Percentiles rank a stretch among this genome's conserved stretches.
These are phyloP conservation scores for Myotis brandtii DNA, from an alignment of 2,113 vertebrate genomes.

Conservation along the genomic window DNA sequence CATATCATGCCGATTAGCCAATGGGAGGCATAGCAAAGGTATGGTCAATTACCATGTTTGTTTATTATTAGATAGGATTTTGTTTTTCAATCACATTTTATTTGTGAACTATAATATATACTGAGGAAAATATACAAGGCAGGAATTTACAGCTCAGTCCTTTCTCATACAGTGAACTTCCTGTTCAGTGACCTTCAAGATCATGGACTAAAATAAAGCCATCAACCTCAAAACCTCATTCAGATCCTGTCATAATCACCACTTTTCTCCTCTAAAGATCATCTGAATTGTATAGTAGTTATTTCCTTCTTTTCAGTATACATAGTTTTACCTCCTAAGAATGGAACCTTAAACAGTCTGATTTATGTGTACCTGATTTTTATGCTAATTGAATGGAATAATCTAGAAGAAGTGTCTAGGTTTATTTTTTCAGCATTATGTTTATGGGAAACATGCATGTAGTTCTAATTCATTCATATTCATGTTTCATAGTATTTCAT, in stretches of 20 bases:
- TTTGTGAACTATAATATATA: conserved; percentile 22
- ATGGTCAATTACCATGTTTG: no score
- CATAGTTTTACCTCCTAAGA: conserved; percentile 11
- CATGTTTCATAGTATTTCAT: conserved; percentile 27
- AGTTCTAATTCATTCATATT: conserved; percentile 30
- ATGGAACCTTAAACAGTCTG: conserved; percentile 20
- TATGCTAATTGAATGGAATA: conserved; percentile 1
- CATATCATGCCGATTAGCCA: no score
- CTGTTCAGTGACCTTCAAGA: conserved; percentile 11
- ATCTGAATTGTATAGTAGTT: conserved; percentile 6
- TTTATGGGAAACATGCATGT: neutral
- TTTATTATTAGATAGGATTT: neutral
- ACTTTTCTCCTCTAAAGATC: neutral
- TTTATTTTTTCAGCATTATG: neutral
- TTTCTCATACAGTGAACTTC: conserved; percentile 30
- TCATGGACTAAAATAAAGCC: conserved; percentile 35
- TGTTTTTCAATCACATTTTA: conserved; percentile 38
- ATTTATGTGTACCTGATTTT: neutral
- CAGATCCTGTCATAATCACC: neutral
- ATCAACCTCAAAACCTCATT: conserved; percentile 1
- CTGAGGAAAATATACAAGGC: neutral
- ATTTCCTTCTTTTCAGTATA: conserved; percentile 29
- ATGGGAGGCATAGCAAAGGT: no score
- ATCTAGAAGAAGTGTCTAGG: neutral
- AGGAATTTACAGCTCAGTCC: neutral